A percentile compares a stretch with the other conserved stretches of the same genome.
Evolutionary conservation across 2,797 vertebrate species (phyloP).

Genomic region (Megalops cyprinoides): DNA sequence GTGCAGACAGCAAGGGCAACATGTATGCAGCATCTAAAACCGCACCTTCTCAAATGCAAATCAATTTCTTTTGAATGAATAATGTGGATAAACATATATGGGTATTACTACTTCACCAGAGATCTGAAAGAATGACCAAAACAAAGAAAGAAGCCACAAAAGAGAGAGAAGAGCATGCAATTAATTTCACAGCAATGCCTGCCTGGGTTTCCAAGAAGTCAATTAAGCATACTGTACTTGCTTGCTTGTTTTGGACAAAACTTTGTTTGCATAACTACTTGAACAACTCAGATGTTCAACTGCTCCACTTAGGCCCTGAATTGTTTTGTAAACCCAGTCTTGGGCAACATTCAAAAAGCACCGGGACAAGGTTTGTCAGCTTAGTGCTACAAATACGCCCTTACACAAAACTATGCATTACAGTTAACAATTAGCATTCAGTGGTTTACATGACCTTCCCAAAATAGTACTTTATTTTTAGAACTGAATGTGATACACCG

Average conservation of each 20-base stretch:
- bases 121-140: not conserved
- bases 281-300: slow-evolving; percentile 8
- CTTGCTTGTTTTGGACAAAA: slow-evolving; percentile 19
- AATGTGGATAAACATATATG: too few relatives aligned
- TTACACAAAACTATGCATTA: slow-evolving; percentile 41
- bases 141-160: not conserved
- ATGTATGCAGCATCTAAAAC: too few relatives aligned
- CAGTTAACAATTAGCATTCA: slow-evolving; percentile 51
- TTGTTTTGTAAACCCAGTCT: slow-evolving; percentile 32
- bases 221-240: too few relatives aligned
- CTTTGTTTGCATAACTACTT: slow-evolving; percentile 22
- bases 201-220: not conserved
- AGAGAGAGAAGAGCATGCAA: not conserved
- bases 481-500: slow-evolving; percentile 37
- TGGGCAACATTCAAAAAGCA: slow-evolving; percentile 22
- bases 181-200: slow-evolving; percentile 5
- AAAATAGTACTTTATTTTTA: slow-evolving; percentile 56
- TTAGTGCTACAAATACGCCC: slow-evolving; percentile 28
- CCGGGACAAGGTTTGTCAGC: not conserved
- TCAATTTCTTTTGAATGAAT: too few relatives aligned
- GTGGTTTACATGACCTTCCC: slow-evolving; percentile 43
- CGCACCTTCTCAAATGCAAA: too few relatives aligned
- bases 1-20: too few relatives aligned
- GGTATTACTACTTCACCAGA: not conserved
- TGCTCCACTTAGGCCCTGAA: not conserved